These are phyloP conservation scores for Crioceris asparagi DNA, from an alignment of 2,888 invertebrate species.

Conservation along the genomic window DNA sequence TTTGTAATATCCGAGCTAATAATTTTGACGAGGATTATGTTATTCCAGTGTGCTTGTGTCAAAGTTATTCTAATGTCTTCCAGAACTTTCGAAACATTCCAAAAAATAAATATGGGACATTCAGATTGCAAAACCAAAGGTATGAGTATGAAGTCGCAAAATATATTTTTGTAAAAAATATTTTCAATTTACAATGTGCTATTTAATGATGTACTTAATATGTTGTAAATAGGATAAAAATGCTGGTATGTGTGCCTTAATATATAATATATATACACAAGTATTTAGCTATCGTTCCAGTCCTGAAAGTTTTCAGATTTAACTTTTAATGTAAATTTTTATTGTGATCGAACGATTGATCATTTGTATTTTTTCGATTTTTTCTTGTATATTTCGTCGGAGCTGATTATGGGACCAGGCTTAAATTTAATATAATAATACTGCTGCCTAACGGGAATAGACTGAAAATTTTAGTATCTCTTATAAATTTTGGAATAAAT, in stretches of 20 bases:
- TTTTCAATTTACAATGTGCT: slow-evolving; percentile 11
- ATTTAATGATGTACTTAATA: slow-evolving; percentile 25
- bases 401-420: slow-evolving; percentile 19
- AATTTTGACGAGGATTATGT: too few relatives aligned
- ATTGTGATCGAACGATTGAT: too few relatives aligned
- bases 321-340: too few relatives aligned
- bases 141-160: slow-evolving; percentile 17
- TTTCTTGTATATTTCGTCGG: slow-evolving; percentile 18
- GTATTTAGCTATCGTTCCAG: too few relatives aligned
- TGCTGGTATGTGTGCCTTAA: slow-evolving; percentile 27
- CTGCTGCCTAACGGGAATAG: slow-evolving; percentile 10
- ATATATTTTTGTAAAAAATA: slow-evolving; percentile 18
- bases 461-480: slow-evolving; percentile 15
- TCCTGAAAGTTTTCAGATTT: too few relatives aligned
- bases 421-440: slow-evolving; percentile 7
- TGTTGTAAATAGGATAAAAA: slow-evolving; percentile 21
- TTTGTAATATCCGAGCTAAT: too few relatives aligned
- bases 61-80: slow-evolving; percentile 20
- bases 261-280: slow-evolving; percentile 8
- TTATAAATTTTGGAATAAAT: too few relatives aligned
- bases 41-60: too few relatives aligned
- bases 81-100: slow-evolving; percentile 27
- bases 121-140: slow-evolving; percentile 25
- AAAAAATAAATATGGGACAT: slow-evolving; percentile 11
- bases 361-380: too few relatives aligned